phyloP scores from a whole-genome alignment of 2,888 invertebrate species.

The Agriopis marginaria region DNA sequence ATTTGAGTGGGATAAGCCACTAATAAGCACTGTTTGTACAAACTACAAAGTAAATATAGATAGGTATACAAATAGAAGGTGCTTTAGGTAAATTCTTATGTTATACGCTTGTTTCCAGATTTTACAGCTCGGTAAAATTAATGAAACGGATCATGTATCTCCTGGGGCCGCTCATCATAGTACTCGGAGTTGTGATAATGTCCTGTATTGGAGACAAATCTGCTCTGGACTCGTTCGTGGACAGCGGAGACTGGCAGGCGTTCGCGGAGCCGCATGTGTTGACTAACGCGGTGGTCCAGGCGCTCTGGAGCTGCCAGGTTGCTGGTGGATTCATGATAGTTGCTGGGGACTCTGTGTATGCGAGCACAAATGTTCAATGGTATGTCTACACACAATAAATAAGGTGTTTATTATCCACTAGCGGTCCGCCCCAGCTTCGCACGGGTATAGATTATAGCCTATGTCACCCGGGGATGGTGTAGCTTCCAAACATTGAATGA shows the following conservation, averaged over 20 bases:
- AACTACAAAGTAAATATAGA: neutral
- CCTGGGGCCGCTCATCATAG: conserved; percentile 58
- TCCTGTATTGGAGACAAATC: conserved; percentile 54
- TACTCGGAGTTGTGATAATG: conserved; percentile 54
- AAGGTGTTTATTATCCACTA: no score
- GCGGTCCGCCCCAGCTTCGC: no score
- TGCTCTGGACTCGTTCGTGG: conserved; percentile 51
- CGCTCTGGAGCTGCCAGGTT: conserved; percentile 68
- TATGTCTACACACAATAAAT: conserved; percentile 47
- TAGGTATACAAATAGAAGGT: neutral
- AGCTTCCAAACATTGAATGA: no score
- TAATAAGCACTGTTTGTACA: neutral
- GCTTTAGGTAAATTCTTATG: neutral
- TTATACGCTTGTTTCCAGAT: conserved; percentile 59
- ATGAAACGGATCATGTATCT: conserved; percentile 71
- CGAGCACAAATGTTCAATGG: conserved; percentile 71
- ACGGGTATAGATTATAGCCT: no score
- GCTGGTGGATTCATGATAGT: conserved; percentile 73
- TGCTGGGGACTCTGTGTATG: conserved; percentile 70
- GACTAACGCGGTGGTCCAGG: conserved; percentile 68
- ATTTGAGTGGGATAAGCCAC: no score
- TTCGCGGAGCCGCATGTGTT: conserved; percentile 66
- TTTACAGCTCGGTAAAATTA: conserved; percentile 71
- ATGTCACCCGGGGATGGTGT: no score
- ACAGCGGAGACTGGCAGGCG: conserved; percentile 57